A percentile compares a stretch with the other conserved stretches of the same genome.
phyloP scores from a whole-genome alignment of 2,888 invertebrate species.

The Leptinotarsa peninsularis region DNA sequence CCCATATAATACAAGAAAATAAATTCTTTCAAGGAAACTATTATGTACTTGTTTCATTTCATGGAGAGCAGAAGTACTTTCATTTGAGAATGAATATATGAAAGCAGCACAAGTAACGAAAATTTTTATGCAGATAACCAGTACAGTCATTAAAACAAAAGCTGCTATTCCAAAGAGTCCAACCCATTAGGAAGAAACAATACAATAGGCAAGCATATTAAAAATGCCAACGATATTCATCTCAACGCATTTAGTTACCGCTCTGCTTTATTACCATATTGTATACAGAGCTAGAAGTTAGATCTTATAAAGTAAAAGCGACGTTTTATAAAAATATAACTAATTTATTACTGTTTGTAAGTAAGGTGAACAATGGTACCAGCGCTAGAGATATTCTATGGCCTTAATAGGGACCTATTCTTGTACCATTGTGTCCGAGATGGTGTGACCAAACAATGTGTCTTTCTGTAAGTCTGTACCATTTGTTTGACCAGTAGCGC shows the following conservation, averaged over 20 bases:
- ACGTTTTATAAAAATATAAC: conserved; percentile 54
- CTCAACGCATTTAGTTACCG: conserved; percentile 52
- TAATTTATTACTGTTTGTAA: conserved; percentile 59
- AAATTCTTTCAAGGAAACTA: too few relatives aligned
- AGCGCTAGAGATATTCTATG: conserved; percentile 51
- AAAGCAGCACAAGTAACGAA: not conserved
- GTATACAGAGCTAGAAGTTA: conserved; percentile 51
- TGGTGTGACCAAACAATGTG: conserved; percentile 57
- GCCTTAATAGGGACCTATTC: conserved; percentile 57
- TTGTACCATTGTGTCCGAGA: conserved; percentile 56
- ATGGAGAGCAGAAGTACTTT: too few relatives aligned
- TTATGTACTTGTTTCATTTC: too few relatives aligned
- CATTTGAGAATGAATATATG: not conserved
- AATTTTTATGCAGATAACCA: conserved; percentile 14
- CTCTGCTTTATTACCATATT: conserved; percentile 59
- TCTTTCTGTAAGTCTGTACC: conserved; percentile 42
- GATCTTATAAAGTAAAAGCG: conserved; percentile 56
- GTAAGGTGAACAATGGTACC: conserved; percentile 57
- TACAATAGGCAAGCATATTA: conserved; percentile 54
- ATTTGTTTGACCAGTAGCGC: conserved; percentile 24
- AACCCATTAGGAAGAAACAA: conserved; percentile 47
- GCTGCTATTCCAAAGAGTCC: conserved; percentile 29
- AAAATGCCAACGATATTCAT: conserved; percentile 55
- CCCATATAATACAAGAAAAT: too few relatives aligned
- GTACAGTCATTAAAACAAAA: conserved; percentile 25